A percentile compares a stretch with the other conserved stretches of the same genome.
These are phyloP conservation scores for Pycnonotus jocosus DNA, from an alignment of 2,113 vertebrate genomes.

Conservation along the genomic window DNA sequence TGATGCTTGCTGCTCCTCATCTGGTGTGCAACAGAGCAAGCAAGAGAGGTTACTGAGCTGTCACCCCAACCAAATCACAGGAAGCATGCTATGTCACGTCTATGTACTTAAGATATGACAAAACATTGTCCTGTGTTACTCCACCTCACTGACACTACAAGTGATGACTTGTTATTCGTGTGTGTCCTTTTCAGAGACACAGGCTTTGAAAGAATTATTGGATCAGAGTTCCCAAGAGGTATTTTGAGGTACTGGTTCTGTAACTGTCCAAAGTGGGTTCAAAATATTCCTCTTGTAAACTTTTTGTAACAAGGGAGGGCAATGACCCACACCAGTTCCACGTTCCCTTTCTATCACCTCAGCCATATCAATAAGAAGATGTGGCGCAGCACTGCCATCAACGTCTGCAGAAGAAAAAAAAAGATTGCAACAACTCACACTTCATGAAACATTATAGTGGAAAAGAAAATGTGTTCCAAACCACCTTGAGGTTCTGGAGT, in stretches of 20 bases:
- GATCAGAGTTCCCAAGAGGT: background rate
- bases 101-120: background rate
- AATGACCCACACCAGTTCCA: background rate
- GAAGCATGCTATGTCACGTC: background rate
- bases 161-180: background rate
- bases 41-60: background rate
- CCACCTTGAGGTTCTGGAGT: conserved; percentile 32
- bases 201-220: background rate
- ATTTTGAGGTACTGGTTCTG: background rate
- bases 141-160: background rate
- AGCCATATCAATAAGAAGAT: background rate
- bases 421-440: conserved; percentile 13
- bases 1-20: background rate
- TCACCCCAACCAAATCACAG: background rate
- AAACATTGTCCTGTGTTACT: background rate
- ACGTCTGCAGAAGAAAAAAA: conserved; percentile 34
- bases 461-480: conserved; percentile 56
- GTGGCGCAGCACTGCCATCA: background rate
- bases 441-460: conserved; percentile 59
- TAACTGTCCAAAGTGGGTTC: background rate
- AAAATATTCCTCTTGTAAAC: background rate
- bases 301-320: background rate
- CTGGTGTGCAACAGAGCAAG: background rate
- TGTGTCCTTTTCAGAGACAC: background rate
- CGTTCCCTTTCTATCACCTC: background rate